Base-by-base conservation (phyloP, 2,113 vertebrate genomes). In the Pholis gunnellus region DNA sequence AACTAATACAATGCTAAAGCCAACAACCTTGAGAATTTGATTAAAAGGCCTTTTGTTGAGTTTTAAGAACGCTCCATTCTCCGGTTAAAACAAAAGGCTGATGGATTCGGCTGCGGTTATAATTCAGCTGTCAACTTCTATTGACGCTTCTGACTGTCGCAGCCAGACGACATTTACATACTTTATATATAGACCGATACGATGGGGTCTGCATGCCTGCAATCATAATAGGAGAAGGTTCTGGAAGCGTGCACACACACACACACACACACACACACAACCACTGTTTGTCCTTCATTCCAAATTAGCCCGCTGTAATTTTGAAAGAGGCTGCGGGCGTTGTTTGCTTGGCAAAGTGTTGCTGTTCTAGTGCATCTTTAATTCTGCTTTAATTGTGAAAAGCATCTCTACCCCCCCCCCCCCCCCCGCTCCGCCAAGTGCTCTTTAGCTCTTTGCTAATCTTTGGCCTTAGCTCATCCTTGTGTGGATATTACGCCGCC, bases 1-100 rank as follows among this genome's bases (percentile, higher is more conserved):
- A 96, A 97, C 96, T 95, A 97, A 97, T 97, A 97, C 97, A 97
- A 97, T 98, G 96, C 96, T 96, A 97, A 97, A 97, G 96, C 96
- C 96, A 97, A 95, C 96, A 96, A 98, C 96, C 97, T 96, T 94
- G 94, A 96, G 96, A 97, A 96, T 98, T 97, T 98, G 98, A 98
- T 98, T 98, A 97, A 97, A 97, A 97, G 97, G 96, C 96, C 96
- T 91, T 60, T 97, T 97, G 96, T 93, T 96, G 96, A 94, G 96
- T 97, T 97, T 96, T 96, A 95, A 98, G 96, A 95, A 95, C 91
- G 94, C 93, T 95, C 93, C 95, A 95, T 95, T 95, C 94, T 94
- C 94, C 88, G 92, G 92, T 95, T 95, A 96, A 96, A 96, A 96
- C 94, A 96, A 96, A 96, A 94, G 95, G 93, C 94, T 95, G 94